Percentiles rank a stretch among this genome's conserved stretches.
phyloP scores from a whole-genome alignment of 2,888 invertebrate genomes.

The Blastobasis adustella region DNA sequence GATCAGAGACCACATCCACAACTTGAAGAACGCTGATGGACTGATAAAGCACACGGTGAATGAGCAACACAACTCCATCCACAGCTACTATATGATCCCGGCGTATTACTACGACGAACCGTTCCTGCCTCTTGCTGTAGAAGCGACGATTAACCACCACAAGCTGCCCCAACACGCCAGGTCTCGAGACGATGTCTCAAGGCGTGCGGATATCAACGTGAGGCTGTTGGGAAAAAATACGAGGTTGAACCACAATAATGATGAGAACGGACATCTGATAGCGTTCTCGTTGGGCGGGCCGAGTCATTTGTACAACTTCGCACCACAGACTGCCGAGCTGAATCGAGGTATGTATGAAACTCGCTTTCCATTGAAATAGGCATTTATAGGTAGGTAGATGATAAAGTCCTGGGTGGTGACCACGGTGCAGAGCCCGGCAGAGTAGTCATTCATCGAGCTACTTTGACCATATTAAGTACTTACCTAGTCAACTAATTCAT shows the following conservation, averaged over 20 bases:
- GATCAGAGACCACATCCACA: neutral
- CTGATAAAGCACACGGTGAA: neutral
- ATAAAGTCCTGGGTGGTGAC: neutral
- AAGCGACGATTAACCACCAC: neutral
- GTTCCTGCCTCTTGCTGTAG: neutral
- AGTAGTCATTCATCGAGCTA: neutral
- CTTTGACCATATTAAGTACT: too few relatives aligned
- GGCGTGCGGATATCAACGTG: neutral
- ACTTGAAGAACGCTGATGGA: neutral
- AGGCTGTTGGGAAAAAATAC: neutral
- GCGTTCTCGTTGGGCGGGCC: neutral
- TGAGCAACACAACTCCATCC: neutral
- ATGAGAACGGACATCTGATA: neutral
- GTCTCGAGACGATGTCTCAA: neutral
- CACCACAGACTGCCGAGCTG: neutral
- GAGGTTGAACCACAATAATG: neutral
- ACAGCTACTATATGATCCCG: neutral
- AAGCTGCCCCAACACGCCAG: neutral
- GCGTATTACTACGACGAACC: neutral
- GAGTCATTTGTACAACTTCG: neutral
- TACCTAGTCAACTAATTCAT: too few relatives aligned
- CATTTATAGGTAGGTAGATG: too few relatives aligned
- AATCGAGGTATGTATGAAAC: neutral
- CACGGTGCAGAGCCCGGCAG: neutral
- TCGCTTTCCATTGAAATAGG: too few relatives aligned